Evolutionary conservation across 1,140 invertebrate species (phyloP), one percentile per base, ranked within the genome.

Genomic region (Eurosta solidaginis): DNA sequence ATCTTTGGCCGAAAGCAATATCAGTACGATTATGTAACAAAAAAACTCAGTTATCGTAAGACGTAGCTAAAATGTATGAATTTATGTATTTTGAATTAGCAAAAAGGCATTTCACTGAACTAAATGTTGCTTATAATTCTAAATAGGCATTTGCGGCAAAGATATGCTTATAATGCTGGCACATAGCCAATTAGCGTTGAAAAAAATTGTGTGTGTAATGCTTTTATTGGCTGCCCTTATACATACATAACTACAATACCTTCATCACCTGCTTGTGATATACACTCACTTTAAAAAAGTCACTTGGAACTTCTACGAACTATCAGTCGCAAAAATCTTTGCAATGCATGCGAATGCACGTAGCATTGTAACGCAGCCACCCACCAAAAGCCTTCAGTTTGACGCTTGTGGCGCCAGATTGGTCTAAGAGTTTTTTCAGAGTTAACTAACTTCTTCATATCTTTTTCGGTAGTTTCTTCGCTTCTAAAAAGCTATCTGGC

Each of bases 21-120:
- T 40, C 36, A 33, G 10, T 42, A n/a, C 59, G 7, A 40, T 68
- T 68, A 17, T 22, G 14, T 22, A 40, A 36, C 17, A 14, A 20
- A 68, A n/a, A 68, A 68, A 68, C 33, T 12, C 59, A 68, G 40
- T 68, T 68, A 68, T 36, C 59, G 59, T 68, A 68, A 68, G 59
- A 29, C 22, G 17, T 20, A 10, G 59, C 33, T 20, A n/a, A n/a
- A n/a, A n/a, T n/a, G n/a, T n/a, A n/a, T n/a, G n/a, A n/a, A n/a
- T n/a, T n/a, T n/a, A n/a, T 40, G 40, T 40, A 20, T 1, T 3
- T 40, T 17, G 33, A 40, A 33, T 20, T 7, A 36, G 33, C n/a
- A 68, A 68, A 68, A 68, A 68, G 59, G 7, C 59, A 2, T 33
- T 17, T 40, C 7, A 27, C 17, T n/a, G 20, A 68, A 68, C 29